Evolutionary conservation across 2,888 invertebrate genomes (phyloP).

Genomic region (Esperia sulphurella): DNA sequence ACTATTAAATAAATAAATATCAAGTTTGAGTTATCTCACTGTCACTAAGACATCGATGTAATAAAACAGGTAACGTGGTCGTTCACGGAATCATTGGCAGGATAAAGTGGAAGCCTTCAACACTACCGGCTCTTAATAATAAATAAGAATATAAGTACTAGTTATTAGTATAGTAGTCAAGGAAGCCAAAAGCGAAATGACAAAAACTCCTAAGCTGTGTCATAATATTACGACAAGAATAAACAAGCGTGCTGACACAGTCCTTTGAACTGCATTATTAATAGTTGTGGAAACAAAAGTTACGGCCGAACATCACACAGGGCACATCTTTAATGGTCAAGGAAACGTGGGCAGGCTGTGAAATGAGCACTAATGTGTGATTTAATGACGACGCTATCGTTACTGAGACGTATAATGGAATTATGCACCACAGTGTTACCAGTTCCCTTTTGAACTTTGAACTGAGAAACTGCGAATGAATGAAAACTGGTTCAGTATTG

Average conservation of each 20-base stretch:
- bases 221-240: neutral
- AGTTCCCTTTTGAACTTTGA: too few species aligned
- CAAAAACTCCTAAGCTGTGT: neutral
- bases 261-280: slow-evolving; percentile 50
- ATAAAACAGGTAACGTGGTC: too few species aligned
- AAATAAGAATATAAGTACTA: too few species aligned
- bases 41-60: too few species aligned
- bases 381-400: slow-evolving; percentile 27
- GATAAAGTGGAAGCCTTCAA: too few species aligned
- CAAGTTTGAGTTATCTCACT: too few species aligned
- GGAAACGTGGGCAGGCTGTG: slow-evolving; percentile 39
- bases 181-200: neutral
- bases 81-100: too few species aligned
- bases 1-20: too few species aligned
- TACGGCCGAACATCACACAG: slow-evolving; percentile 48
- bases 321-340: slow-evolving; percentile 42
- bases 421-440: slow-evolving; percentile 2
- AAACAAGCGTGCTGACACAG: slow-evolving; percentile 28
- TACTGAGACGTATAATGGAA: slow-evolving; percentile 25
- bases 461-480: too few species aligned
- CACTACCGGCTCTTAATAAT: too few species aligned
- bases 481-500: too few species aligned
- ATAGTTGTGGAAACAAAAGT: slow-evolving; percentile 42
- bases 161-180: too few species aligned
- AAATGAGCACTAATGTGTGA: slow-evolving; percentile 33